A percentile compares a stretch with the other conserved stretches of the same genome.
Conservation (phyloP, 2,888 invertebrate species). For the Lycocerus yunnanus region DNA sequence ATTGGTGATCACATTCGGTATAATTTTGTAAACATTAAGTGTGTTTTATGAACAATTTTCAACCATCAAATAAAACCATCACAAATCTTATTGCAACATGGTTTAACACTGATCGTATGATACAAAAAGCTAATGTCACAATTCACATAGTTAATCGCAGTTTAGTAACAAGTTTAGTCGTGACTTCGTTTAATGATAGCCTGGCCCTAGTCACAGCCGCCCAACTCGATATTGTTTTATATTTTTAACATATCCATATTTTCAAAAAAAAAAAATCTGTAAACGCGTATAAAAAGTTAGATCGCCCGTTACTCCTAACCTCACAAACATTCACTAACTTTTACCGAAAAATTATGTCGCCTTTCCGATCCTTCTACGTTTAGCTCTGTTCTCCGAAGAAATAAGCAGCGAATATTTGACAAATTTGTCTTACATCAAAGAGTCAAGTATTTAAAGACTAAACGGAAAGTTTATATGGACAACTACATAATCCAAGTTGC, state of each 20-base stretch:
- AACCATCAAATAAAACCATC: slow-evolving; percentile 25
- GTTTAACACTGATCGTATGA: slow-evolving; percentile 39
- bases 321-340: neutral
- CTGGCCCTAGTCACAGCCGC: slow-evolving; percentile 41
- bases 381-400: no score
- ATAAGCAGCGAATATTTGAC: neutral
- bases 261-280: slow-evolving; percentile 2
- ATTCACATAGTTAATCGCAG: slow-evolving; percentile 48
- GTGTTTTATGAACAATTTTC: slow-evolving; percentile 23
- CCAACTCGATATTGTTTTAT: slow-evolving; percentile 37
- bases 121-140: slow-evolving; percentile 47
- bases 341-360: neutral
- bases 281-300: neutral
- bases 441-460: slow-evolving; percentile 1
- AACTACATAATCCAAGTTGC: slow-evolving; percentile 41
- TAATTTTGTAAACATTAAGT: slow-evolving; percentile 28
- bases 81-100: slow-evolving; percentile 29
- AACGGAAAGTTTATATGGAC: slow-evolving; percentile 34
- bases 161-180: slow-evolving; percentile 47
- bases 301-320: neutral
- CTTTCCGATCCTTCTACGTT: neutral
- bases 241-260: slow-evolving; percentile 19
- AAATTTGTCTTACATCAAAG: neutral
- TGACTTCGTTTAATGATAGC: slow-evolving; percentile 49
- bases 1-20: slow-evolving; percentile 24